These are phyloP conservation scores for Allophyes oxyacanthae DNA, from an alignment of 2,888 invertebrate genomes.

Conservation along the genomic window DNA sequence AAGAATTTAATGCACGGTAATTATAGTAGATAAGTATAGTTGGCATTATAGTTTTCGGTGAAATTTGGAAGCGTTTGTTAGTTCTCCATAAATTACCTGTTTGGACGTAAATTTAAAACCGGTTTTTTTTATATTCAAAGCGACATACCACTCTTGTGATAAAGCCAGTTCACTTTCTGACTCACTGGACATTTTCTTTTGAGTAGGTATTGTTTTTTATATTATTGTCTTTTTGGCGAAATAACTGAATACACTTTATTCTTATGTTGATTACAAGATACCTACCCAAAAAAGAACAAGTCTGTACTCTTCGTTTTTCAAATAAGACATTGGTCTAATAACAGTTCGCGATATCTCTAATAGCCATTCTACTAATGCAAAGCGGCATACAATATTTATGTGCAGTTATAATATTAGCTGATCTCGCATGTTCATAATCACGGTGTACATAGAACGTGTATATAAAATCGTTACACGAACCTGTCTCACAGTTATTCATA, in stretches of 20 bases:
- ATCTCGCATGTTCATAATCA: conserved; percentile 29
- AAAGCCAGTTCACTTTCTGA: conserved; percentile 44
- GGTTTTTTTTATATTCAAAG: conserved; percentile 49
- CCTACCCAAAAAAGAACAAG: no score
- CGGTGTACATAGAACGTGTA: conserved; percentile 21
- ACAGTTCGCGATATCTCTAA: not conserved
- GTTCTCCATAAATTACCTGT: conserved; percentile 42
- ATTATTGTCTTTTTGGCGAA: conserved; percentile 11
- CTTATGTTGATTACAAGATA: not conserved
- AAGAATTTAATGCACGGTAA: conserved; percentile 45
- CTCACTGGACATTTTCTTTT: conserved; percentile 40
- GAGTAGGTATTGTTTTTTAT: conserved; percentile 20
- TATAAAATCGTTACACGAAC: conserved; percentile 56
- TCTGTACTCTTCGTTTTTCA: no score
- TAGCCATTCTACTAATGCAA: not conserved
- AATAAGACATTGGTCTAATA: not conserved
- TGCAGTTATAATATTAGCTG: conserved; percentile 36
- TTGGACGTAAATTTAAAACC: conserved; percentile 28
- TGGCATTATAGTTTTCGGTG: conserved; percentile 40
- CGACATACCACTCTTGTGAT: conserved; percentile 43
- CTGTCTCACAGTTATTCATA: conserved; percentile 63
- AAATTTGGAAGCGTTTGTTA: conserved; percentile 33
- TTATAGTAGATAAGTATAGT: conserved; percentile 44
- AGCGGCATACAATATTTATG: conserved; percentile 16
- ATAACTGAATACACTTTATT: not conserved